Conservation (phyloP, 2,113 vertebrate genomes). For the Malaclemys terrapin region DNA sequence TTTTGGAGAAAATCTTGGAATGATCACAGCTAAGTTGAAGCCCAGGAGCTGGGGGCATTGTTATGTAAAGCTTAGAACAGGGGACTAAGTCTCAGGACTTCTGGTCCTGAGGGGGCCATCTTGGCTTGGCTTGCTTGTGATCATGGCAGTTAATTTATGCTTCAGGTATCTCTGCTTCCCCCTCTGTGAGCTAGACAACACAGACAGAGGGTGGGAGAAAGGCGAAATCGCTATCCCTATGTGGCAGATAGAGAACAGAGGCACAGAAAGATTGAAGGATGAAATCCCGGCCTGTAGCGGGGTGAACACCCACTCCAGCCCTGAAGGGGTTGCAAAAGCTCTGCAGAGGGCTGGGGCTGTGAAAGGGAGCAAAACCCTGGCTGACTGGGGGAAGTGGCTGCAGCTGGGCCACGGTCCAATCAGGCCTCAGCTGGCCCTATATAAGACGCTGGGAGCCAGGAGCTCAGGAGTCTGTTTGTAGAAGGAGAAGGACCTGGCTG, state of each 20-base stretch:
- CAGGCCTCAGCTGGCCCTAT: too few species aligned
- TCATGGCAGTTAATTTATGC: background rate
- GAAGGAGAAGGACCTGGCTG: too few species aligned
- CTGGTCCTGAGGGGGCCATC: background rate
- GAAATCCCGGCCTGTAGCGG: background rate
- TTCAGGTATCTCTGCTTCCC: background rate
- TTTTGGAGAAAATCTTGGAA: background rate
- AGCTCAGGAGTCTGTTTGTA: too few species aligned
- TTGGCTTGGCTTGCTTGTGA: too few species aligned
- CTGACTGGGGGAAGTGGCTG: too few species aligned
- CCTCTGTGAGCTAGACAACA: background rate
- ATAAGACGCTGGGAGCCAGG: too few species aligned
- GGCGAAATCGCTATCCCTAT: background rate
- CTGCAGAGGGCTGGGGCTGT: too few species aligned
- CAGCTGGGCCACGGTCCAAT: too few species aligned
- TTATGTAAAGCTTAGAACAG: background rate
- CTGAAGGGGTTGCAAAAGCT: too few species aligned
- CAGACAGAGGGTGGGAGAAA: background rate
- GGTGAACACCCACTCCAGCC: too few species aligned
- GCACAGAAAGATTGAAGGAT: background rate
- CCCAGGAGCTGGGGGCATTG: background rate
- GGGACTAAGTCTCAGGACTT: background rate
- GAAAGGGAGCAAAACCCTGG: too few species aligned
- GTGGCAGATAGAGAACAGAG: too few species aligned
- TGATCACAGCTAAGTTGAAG: background rate